Percentiles rank a stretch among this genome's conserved stretches.
Evolutionary conservation across 2,113 vertebrate species (phyloP).

Genomic region (Ariopsis seemanni): DNA sequence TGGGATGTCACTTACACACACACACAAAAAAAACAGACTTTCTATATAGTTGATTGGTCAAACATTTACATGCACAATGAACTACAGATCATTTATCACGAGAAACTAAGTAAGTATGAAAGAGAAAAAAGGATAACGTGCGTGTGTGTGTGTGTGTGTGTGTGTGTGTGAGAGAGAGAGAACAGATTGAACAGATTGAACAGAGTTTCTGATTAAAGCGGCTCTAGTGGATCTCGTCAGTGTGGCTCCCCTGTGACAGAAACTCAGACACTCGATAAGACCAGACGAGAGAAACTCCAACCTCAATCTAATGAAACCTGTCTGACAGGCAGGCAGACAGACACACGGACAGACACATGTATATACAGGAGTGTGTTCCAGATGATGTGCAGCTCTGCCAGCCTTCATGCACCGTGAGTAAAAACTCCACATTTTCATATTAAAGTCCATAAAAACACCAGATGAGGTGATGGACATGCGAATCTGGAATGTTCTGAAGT

Average conservation of each 20-base stretch:
- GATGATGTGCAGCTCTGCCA: too few relatives aligned
- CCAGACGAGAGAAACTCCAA: constrained; percentile 6
- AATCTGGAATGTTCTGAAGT: too few relatives aligned
- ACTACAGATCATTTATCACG: neutral
- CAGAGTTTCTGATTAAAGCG: constrained; percentile 13
- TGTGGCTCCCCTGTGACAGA: neutral
- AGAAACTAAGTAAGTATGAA: neutral
- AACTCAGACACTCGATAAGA: constrained; percentile 31
- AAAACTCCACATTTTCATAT: too few relatives aligned
- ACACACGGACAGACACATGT: neutral
- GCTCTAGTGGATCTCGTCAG: neutral
- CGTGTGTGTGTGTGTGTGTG: neutral
- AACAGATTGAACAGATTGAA: constrained; percentile 14
- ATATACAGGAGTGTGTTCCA: too few relatives aligned
- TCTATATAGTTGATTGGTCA: neutral
- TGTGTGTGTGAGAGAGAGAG: neutral
- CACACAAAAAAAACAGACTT: too few relatives aligned
- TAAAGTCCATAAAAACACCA: too few relatives aligned
- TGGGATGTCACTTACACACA: constrained; percentile 1
- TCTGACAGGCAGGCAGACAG: neutral
- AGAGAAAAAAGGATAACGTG: too few relatives aligned
- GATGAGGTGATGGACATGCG: too few relatives aligned
- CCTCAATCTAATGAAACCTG: neutral
- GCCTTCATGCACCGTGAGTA: too few relatives aligned
- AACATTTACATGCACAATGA: neutral